Conservation (phyloP, 2,888 invertebrate species). For the Polydrusus pterygomalis region DNA sequence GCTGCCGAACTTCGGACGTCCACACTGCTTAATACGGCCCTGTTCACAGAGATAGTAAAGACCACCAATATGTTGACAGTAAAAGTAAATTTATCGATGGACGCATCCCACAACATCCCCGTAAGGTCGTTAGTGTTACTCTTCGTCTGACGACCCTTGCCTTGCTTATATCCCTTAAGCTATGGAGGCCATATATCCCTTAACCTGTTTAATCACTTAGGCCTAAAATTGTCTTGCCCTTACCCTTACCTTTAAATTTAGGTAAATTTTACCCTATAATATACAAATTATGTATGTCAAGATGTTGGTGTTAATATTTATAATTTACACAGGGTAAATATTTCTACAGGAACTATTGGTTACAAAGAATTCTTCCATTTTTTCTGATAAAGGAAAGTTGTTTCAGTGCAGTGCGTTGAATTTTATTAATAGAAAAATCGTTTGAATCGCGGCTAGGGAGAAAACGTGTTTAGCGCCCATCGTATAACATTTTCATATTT, state of each 20-base stretch:
- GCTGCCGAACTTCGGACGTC: no score
- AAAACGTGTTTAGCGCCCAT: no score
- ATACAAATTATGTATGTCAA: neutral
- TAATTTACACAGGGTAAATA: no score
- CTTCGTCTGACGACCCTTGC: neutral
- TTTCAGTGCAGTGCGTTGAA: no score
- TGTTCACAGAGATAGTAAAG: no score
- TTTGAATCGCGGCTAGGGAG: no score
- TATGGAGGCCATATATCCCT: neutral
- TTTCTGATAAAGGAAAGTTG: no score
- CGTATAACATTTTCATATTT: neutral
- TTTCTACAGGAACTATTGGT: no score
- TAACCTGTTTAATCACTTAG: slow-evolving; percentile 4
- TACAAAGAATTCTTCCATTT: no score
- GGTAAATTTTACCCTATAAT: neutral
- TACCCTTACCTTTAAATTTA: slow-evolving; percentile 2
- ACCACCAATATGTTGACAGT: neutral
- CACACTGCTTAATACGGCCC: no score
- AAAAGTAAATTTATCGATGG: neutral
- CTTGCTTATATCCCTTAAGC: slow-evolving; percentile 2
- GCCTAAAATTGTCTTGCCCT: neutral
- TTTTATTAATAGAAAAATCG: no score
- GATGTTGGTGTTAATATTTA: no score
- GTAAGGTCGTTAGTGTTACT: neutral
- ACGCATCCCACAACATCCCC: neutral